Conservation (phyloP, 2,888 invertebrate genomes). For the Limnephilus marmoratus region DNA sequence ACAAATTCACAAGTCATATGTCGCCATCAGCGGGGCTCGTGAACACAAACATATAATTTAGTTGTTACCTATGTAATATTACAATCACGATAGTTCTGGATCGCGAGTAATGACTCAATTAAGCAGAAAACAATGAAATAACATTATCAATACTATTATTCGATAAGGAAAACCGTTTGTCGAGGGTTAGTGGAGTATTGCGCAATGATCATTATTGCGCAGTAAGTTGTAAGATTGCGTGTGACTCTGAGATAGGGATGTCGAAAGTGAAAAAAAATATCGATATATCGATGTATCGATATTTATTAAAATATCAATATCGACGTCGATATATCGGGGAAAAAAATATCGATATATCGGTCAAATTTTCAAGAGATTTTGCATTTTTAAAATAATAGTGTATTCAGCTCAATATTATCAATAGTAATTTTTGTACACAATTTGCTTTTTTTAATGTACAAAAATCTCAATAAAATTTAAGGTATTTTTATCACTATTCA, state of each 20-base stretch:
- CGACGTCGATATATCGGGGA: too few relatives aligned
- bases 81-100: neutral
- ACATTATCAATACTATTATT: neutral
- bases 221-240: neutral
- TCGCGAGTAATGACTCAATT: neutral
- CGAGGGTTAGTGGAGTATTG: neutral
- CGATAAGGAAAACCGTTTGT: neutral
- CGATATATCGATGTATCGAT: too few relatives aligned
- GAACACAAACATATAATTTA: neutral
- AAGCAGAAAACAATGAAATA: neutral
- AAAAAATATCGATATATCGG: too few relatives aligned
- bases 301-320: too few relatives aligned
- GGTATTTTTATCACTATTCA: too few relatives aligned
- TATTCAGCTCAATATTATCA: too few relatives aligned
- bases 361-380: too few relatives aligned
- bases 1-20: neutral
- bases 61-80: neutral
- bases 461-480: too few relatives aligned
- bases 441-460: too few relatives aligned
- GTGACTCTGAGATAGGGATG: neutral
- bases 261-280: too few relatives aligned
- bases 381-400: too few relatives aligned
- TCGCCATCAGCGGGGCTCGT: neutral
- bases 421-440: too few relatives aligned
- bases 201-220: neutral